A percentile compares a stretch with the other conserved stretches of the same genome.
phyloP scores from a whole-genome alignment of 1,140 invertebrate genomes.

The Arctopsyche grandis region DNA sequence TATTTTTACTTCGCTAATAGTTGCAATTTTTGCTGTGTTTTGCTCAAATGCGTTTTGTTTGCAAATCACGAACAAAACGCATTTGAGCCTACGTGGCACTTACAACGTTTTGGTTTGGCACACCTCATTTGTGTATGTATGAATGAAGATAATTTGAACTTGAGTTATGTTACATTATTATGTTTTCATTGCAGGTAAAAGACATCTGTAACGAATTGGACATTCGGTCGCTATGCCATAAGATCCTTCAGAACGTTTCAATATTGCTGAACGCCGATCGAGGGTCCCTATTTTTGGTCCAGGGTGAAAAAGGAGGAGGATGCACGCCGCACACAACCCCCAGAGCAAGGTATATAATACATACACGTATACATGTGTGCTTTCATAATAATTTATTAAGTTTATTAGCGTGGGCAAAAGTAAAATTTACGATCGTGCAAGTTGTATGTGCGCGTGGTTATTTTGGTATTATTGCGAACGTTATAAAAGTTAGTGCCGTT shows the following conservation, averaged over 20 bases:
- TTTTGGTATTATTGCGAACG: neutral
- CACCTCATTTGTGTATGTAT: no score
- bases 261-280: constrained; percentile 91
- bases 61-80: no score
- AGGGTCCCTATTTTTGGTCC: constrained; percentile 92
- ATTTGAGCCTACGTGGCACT: no score
- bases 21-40: no score
- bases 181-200: constrained; percentile 76
- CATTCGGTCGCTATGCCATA: constrained; percentile 91
- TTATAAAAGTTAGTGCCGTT: neutral
- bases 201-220: constrained; percentile 97
- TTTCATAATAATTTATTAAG: no score
- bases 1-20: no score
- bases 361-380: neutral
- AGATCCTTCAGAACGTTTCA: constrained; percentile 95
- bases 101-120: no score
- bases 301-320: constrained; percentile 72
- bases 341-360: constrained; percentile 59
- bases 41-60: no score
- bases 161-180: neutral
- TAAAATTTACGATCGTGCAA: neutral
- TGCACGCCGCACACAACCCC: constrained; percentile 60
- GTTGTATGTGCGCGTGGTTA: no score
- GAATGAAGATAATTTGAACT: no score
- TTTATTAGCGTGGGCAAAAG: neutral